Percentiles rank a stretch among this genome's conserved stretches.
Conservation (phyloP, 2,113 vertebrate species). For the Caranx ignobilis region DNA sequence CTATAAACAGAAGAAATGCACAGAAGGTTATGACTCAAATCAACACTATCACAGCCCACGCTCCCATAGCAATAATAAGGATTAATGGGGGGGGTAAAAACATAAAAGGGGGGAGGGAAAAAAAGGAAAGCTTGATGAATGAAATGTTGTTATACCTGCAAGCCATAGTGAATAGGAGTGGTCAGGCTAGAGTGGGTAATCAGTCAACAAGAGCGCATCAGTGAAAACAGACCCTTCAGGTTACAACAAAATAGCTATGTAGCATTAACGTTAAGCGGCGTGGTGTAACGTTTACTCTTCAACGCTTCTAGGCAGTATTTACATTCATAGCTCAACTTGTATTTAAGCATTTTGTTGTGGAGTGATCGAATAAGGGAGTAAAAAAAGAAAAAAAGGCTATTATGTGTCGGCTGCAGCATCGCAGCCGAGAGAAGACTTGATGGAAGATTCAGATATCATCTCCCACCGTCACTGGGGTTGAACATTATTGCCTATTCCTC, state of each 20-base stretch:
- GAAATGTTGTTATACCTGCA: constrained; percentile 38
- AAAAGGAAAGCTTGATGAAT: constrained; percentile 42
- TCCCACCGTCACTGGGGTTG: constrained; percentile 43
- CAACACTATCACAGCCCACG: constrained; percentile 46
- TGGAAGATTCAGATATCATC: constrained; percentile 50
- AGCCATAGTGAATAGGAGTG: constrained; percentile 38
- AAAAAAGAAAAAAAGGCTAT: constrained; percentile 1
- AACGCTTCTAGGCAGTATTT: constrained; percentile 26
- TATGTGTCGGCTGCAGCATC: constrained; percentile 15
- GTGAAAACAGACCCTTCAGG: constrained; percentile 14
- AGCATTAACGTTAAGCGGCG: constrained; percentile 31
- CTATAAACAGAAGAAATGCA: constrained; percentile 37
- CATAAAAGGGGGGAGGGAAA: not conserved
- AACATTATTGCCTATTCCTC: constrained; percentile 60
- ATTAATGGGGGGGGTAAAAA: constrained; percentile 23
- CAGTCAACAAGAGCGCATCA: constrained; percentile 25
- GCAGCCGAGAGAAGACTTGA: constrained; percentile 14
- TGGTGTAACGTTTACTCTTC: constrained; percentile 14
- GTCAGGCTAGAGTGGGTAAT: constrained; percentile 51
- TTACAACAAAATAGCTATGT: constrained; percentile 13
- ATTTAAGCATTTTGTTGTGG: constrained; percentile 23
- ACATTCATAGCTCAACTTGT: constrained; percentile 19
- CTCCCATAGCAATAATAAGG: constrained; percentile 68
- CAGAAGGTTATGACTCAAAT: constrained; percentile 60
- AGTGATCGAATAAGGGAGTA: constrained; percentile 20